phyloP scores from a whole-genome alignment of 2,797 vertebrate species.

The Chaenodraco wilsoni region DNA sequence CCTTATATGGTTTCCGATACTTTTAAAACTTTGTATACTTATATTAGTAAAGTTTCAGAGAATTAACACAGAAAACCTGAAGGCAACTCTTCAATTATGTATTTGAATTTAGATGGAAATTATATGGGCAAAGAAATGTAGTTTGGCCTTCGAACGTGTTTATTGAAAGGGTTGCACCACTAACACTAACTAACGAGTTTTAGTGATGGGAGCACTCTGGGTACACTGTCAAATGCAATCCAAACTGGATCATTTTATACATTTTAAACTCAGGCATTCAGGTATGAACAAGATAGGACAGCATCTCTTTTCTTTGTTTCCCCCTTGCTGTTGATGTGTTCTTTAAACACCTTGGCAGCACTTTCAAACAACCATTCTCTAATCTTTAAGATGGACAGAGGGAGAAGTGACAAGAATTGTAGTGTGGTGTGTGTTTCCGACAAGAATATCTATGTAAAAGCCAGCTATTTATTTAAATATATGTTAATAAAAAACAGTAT shows the following conservation, averaged over 20 bases:
- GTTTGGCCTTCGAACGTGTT: slow-evolving; percentile 41
- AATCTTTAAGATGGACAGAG: slow-evolving; percentile 10
- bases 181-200: slow-evolving; percentile 14
- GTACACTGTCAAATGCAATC: slow-evolving; percentile 23
- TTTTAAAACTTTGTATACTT: background rate
- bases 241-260: slow-evolving; percentile 18
- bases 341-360: background rate
- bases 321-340: background rate
- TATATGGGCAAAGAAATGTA: slow-evolving; percentile 37
- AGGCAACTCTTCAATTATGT: slow-evolving; percentile 51
- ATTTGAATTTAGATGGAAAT: slow-evolving; percentile 52
- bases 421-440: background rate
- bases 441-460: slow-evolving; percentile 11
- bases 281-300: background rate
- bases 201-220: slow-evolving; percentile 30
- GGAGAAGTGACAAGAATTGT: background rate
- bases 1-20: background rate
- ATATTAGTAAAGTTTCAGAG: background rate
- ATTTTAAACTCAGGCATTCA: background rate
- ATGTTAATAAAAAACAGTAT: slow-evolving; percentile 1
- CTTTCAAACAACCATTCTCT: background rate
- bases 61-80: slow-evolving; percentile 21
- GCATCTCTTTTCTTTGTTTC: background rate
- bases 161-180: slow-evolving; percentile 10
- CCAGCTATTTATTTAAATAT: slow-evolving; percentile 4